Evolutionary conservation across 2,797 vertebrate genomes (phyloP), one percentile per base, ranked within the genome.

Genomic region (Propithecus deckenii): DNA sequence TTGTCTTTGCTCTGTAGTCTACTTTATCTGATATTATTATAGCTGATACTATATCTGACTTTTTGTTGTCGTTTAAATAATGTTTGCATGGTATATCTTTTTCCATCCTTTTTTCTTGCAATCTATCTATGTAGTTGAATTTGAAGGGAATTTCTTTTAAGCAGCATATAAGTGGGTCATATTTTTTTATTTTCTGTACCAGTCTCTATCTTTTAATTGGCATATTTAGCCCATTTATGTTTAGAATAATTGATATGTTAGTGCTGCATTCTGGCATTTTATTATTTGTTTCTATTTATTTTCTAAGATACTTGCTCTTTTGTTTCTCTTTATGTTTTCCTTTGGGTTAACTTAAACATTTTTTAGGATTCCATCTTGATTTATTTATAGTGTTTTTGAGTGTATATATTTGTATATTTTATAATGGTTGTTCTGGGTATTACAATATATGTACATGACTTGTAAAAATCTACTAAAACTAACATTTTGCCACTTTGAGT

Each of bases 121-220:
- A 11, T n/a, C 6, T 86, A 18, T 13, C 46, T 91, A 10, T 50
- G 23, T 48, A 79, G 15, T 57, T 83, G 7, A 88, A 89, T 84
- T 97, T 69, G 28, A 89, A 79, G 13, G 84, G 25, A 94, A 46
- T 94, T 95, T 76, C 69, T 76, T 85, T 48, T 63, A 74, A 72
- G 65, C 9, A 79, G 12, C 11, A 6, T 79, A 22, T 55, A 83
- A 32, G 74, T 83, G 50, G 28, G 10, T 74, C 7, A 80, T 78
- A 75, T 41, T 63, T 55, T n/a, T 38, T 38, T 2, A 72, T 55
- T 2, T 2, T 22, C 12, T n/a, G 22, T 85, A 3, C 5, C 1
- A 55, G 7, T 35, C 28, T 59, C 35, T 87, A 1, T 57, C 28
- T 83, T 91, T 93, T 88, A 5, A 74, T 75, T 92, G 35, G 38